A percentile compares a stretch with the other conserved stretches of the same genome.
These are phyloP conservation scores for Hemiprocne comata DNA, from an alignment of 2,113 vertebrate species.

Conservation along the genomic window DNA sequence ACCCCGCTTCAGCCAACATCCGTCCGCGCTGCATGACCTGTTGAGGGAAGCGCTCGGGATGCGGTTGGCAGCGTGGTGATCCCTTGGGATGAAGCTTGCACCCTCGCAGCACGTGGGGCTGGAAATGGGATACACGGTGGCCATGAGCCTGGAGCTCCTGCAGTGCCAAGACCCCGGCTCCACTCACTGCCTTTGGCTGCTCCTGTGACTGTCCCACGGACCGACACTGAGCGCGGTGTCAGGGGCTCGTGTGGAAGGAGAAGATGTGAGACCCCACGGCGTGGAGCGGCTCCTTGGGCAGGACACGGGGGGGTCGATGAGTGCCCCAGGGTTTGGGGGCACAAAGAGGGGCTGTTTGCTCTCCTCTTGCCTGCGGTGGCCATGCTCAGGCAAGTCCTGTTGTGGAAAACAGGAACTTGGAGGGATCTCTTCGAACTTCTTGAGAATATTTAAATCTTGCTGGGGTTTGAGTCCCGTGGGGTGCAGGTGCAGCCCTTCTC, in stretches of 20 bases:
- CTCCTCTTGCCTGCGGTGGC: neutral
- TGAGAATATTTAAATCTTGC: neutral
- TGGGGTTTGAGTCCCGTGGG: rapidly evolving
- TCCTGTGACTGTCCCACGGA: neutral
- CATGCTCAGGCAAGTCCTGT: neutral
- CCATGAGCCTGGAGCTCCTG: neutral
- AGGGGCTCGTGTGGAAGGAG: neutral
- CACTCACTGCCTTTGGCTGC: neutral
- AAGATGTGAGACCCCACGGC: rapidly evolving
- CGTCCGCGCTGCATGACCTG: conserved; percentile 95
- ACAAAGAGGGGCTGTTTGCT: neutral
- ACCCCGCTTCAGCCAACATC: conserved; percentile 78
- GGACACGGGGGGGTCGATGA: neutral
- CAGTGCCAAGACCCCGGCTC: neutral
- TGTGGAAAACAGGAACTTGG: neutral
- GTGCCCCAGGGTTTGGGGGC: neutral
- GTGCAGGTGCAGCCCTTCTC: neutral
- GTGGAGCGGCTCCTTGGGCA: neutral
- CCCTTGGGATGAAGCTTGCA: neutral
- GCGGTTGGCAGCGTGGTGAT: neutral
- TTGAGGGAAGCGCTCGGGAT: conserved; percentile 71
- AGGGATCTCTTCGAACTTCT: neutral
- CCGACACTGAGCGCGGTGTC: neutral
- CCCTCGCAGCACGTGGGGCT: neutral
- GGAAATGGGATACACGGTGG: rapidly evolving